Evolutionary conservation across 2,797 vertebrate species (phyloP), one percentile per base, ranked within the genome.

Genomic region (Acipenser transmontanus): DNA sequence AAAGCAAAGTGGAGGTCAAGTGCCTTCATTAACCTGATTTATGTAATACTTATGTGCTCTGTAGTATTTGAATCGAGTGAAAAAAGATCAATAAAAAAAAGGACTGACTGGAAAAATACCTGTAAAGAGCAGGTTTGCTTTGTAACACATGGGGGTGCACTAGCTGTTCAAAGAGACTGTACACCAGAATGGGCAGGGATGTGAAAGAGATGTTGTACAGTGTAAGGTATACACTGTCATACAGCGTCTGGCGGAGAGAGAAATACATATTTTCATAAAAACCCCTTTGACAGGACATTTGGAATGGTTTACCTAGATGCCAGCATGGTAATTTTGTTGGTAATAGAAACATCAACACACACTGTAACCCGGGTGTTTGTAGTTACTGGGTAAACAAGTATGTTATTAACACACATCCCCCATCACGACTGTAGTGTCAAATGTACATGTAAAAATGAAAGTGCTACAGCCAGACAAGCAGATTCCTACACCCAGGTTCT

Each of bases 141-240:
- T 97, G 95, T 67, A 99, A 85, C 10, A 97, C 78, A 66, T 97
- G 93, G 48, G 97, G 95, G 75, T 98, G 93, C 76, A 98, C 90
- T 78, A 96, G 94, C 87, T 99, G 96, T 78, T 99, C 97, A 92
- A 99, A 94, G 69, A 99, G 91, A 86, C 96, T 98, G 84, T 95
- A 98, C 72, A 97, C 92, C 79, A 99, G 93, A 83, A 99, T 92
- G 88, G 97, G 97, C 83, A 99, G 82, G 66, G 97, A 99, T 76
- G 97, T 99, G 89, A 99, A 99, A 93, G 95, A 98, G 89, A 98
- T 98, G 89, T 99, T 99, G 91, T 99, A 98, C 78, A 99, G 93
- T 77, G 97, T 98, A 89, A 99, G 88, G 82, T 98, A 98, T 66
- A 98, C 96, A 77, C 96, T 95, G 90, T 99, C 95, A 79, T 99